Conservation (phyloP, 2,113 vertebrate species). For the Copsychus sechellarum region DNA sequence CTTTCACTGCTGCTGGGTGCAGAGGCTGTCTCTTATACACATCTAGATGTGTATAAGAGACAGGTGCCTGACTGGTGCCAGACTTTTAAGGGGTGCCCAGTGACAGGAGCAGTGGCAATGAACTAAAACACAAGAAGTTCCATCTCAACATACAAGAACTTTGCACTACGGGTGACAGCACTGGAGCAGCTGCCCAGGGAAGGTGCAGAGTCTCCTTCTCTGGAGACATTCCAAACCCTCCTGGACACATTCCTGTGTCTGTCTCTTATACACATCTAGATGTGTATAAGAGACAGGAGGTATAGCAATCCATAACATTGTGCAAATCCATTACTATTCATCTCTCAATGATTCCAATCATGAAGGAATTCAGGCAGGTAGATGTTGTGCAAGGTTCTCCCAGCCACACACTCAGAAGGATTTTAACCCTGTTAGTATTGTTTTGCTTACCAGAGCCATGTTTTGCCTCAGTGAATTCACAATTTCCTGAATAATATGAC, state of each 20-base stretch:
- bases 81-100: too few relatives aligned
- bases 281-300: too few relatives aligned
- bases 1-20: too few relatives aligned
- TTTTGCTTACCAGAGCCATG: not conserved
- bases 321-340: not conserved
- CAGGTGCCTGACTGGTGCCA: too few relatives aligned
- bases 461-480: not conserved
- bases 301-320: not conserved
- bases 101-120: not conserved
- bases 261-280: too few relatives aligned
- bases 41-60: too few relatives aligned
- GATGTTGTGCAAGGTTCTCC: not conserved
- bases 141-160: not conserved
- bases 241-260: fast-evolving
- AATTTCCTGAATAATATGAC: not conserved
- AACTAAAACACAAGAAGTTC: not conserved
- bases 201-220: fast-evolving
- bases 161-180: not conserved
- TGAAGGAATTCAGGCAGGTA: not conserved
- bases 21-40: too few relatives aligned
- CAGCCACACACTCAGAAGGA: not conserved
- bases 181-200: not conserved
- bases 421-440: not conserved
- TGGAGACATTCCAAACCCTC: not conserved
- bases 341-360: not conserved